These are phyloP conservation scores for Enteromius fasciolatus DNA, from an alignment of 2,797 vertebrate genomes.

Conservation along the genomic window DNA sequence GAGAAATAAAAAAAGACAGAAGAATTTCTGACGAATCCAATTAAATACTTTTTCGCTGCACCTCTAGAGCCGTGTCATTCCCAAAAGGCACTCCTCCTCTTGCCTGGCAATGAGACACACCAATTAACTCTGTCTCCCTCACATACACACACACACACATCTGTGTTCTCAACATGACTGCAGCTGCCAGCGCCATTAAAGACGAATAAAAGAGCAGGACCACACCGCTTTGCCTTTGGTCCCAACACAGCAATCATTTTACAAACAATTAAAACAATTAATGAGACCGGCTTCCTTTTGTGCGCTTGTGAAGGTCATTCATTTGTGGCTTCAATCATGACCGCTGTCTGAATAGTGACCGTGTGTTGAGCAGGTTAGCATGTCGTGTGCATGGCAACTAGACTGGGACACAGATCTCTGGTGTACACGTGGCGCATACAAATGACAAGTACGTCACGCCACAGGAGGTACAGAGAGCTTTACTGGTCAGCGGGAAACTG, in stretches of 20 bases:
- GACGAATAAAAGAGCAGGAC: conserved; percentile 43
- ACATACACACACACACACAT: conserved; percentile 30
- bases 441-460: conserved; percentile 55
- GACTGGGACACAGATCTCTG: conserved; percentile 58
- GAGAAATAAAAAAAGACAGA: conserved; percentile 9
- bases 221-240: conserved; percentile 38
- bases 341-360: conserved; percentile 34
- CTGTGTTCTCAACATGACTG: conserved; percentile 35
- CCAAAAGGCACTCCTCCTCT: conserved; percentile 58
- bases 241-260: conserved; percentile 41
- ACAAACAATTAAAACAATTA: conserved; percentile 56
- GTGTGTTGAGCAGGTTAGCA: conserved; percentile 53
- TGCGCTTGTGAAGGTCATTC: neutral
- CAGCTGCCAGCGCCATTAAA: conserved; percentile 55
- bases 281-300: conserved; percentile 30
- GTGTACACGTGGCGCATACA: conserved; percentile 60
- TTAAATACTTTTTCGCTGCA: conserved; percentile 66
- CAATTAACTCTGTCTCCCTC: conserved; percentile 57
- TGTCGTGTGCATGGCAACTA: conserved; percentile 61
- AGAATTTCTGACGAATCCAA: conserved; percentile 60
- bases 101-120: conserved; percentile 53
- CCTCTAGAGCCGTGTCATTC: conserved; percentile 64
- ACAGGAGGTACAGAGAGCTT: conserved; percentile 40
- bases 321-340: conserved; percentile 25
- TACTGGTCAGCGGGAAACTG: neutral